A percentile compares a stretch with the other conserved stretches of the same genome.
These are phyloP conservation scores for Campylomormyrus numenius DNA, from an alignment of 2,113 vertebrate genomes.

Conservation along the genomic window DNA sequence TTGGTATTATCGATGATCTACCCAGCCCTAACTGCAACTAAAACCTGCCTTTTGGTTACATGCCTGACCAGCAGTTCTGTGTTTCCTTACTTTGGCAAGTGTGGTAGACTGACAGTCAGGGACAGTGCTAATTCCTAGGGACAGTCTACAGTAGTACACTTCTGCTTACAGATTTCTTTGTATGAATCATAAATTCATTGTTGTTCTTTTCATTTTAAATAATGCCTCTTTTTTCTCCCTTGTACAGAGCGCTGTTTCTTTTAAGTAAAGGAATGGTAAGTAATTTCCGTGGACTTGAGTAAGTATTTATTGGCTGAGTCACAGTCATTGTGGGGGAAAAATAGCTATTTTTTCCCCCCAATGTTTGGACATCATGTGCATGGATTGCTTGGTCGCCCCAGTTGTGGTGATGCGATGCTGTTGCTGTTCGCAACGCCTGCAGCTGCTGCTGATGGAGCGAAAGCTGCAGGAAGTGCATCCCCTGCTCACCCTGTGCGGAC, in stretches of 20 bases:
- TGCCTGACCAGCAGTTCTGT: neutral
- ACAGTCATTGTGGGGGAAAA: neutral
- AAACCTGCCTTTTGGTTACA: neutral
- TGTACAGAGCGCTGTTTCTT: constrained; percentile 83
- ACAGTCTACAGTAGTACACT: neutral
- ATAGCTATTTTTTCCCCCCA: neutral
- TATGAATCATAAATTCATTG: neutral
- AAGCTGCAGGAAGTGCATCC: constrained; percentile 96
- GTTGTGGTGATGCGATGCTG: neutral
- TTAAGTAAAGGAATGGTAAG: constrained; percentile 99
- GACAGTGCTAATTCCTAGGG: neutral
- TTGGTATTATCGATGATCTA: neutral
- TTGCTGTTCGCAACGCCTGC: neutral
- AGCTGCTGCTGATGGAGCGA: constrained; percentile 94
- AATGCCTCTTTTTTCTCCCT: constrained; percentile 12
- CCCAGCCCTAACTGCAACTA: neutral
- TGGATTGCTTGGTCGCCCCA: neutral
- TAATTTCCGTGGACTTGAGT: constrained; percentile 23
- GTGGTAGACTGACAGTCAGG: neutral
- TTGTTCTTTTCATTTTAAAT: neutral
- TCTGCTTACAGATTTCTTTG: neutral
- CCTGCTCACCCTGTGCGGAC: constrained; percentile 87
- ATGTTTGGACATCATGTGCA: neutral
- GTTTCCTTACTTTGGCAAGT: neutral
- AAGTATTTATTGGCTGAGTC: neutral